phyloP scores from a whole-genome alignment of 2,888 invertebrate species.

The Neria commutata region DNA sequence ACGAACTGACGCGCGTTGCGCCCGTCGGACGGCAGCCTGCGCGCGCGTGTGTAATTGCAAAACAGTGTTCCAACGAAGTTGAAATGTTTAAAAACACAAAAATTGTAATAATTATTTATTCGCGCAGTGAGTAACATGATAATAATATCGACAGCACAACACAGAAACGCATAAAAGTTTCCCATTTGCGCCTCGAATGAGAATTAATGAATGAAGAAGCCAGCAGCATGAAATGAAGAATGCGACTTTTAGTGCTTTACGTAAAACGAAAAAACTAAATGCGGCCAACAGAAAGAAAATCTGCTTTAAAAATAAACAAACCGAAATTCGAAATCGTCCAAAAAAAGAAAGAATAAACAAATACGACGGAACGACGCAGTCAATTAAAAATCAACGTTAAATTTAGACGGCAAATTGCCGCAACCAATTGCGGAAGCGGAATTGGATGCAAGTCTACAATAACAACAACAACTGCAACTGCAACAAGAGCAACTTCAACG shows the following conservation, averaged over 20 bases:
- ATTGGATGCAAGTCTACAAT: constrained; percentile 5
- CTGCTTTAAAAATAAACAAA: constrained; percentile 41
- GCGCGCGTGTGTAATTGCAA: too few relatives aligned
- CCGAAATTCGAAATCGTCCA: constrained; percentile 32
- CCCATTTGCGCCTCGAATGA: too few relatives aligned
- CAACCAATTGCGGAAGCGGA: constrained; percentile 10
- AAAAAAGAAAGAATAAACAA: neutral
- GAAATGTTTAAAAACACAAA: constrained; percentile 17
- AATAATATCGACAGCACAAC: constrained; percentile 28
- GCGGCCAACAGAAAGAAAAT: constrained; percentile 34
- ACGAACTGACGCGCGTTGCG: too few relatives aligned
- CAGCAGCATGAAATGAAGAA: neutral
- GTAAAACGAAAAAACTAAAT: neutral
- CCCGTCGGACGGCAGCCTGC: too few relatives aligned
- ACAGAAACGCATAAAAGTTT: constrained; percentile 24
- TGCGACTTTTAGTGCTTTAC: neutral
- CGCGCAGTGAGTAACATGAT: too few relatives aligned
- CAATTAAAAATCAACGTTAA: constrained; percentile 14
- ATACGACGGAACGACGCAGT: constrained; percentile 31
- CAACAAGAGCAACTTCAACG: constrained; percentile 18
- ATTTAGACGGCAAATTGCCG: constrained; percentile 27
- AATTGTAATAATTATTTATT: too few relatives aligned
- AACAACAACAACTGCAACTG: constrained; percentile 1
- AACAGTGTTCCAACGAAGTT: neutral
- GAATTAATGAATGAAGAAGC: too few relatives aligned